These are phyloP conservation scores for Lepilemur septentrionalis DNA, from an alignment of 2,797 vertebrate species.

Conservation along the genomic window DNA sequence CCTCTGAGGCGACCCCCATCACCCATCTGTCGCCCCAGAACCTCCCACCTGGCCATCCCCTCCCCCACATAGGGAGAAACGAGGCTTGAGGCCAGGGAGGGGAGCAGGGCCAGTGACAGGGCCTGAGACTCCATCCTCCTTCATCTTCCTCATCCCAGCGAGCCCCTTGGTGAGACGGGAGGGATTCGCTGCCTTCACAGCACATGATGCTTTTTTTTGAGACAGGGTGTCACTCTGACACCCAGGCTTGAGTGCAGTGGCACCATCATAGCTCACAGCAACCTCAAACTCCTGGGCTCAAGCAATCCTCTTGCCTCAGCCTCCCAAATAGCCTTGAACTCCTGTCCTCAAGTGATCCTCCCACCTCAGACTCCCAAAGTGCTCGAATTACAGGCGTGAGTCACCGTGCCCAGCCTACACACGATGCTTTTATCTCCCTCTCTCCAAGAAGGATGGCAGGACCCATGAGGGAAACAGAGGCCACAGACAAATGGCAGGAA, in stretches of 20 bases:
- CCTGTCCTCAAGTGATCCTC: not conserved
- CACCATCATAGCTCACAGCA: not conserved
- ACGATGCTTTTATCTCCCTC: not conserved
- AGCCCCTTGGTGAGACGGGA: not conserved
- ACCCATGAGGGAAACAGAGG: not conserved
- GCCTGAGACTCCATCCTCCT: accelerated
- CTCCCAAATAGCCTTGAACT: not conserved
- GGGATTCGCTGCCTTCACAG: not conserved
- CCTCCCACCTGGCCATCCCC: not conserved
- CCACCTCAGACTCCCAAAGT: not conserved
- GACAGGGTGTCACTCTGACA: not conserved
- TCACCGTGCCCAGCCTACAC: not conserved
- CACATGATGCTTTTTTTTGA: not conserved
- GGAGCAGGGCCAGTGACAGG: not conserved
- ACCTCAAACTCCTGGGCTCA: not conserved
- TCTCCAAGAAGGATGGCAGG: not conserved
- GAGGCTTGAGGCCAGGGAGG: not conserved
- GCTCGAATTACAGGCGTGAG: not conserved
- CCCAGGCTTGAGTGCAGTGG: not conserved
- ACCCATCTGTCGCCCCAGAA: not conserved
- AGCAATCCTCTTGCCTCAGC: too few relatives aligned
- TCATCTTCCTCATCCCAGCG: accelerated
- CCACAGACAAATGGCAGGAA: not conserved
- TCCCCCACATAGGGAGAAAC: not conserved
- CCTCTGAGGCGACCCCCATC: not conserved